phyloP scores from a whole-genome alignment of 2,888 invertebrate species.

The Tineola bisselliella region DNA sequence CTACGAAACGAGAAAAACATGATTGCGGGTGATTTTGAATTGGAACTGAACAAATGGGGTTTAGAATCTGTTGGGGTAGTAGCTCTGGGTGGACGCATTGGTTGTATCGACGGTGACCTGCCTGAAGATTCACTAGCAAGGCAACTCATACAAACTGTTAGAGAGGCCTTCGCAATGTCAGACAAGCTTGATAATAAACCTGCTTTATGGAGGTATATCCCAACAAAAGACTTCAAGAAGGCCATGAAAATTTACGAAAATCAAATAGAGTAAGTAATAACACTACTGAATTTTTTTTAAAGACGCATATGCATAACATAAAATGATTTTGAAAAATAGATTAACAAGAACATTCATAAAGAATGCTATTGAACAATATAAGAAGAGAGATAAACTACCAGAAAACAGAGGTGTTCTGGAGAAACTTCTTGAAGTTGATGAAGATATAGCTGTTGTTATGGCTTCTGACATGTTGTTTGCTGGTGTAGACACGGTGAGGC shows the following conservation, averaged over 20 bases:
- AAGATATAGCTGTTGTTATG: constrained; percentile 60
- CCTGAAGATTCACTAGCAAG: constrained; percentile 38
- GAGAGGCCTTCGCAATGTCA: constrained; percentile 29
- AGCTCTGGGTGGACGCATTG: constrained; percentile 43
- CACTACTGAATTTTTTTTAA: constrained; percentile 10
- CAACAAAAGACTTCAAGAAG: constrained; percentile 35
- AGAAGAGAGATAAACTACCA: constrained; percentile 21
- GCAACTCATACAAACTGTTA: constrained; percentile 37
- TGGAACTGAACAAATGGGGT: constrained; percentile 71
- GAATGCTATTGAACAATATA: constrained; percentile 15
- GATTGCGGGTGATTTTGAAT: constrained; percentile 63
- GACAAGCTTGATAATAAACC: constrained; percentile 39
- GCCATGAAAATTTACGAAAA: constrained; percentile 40
- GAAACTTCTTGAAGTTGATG: constrained; percentile 54
- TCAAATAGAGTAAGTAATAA: constrained; percentile 33
- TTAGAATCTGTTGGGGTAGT: constrained; percentile 64
- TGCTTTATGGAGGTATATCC: constrained; percentile 33
- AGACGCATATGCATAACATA: no score
- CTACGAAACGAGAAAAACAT: constrained; percentile 60
- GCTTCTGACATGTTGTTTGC: constrained; percentile 68
- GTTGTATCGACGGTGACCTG: constrained; percentile 38
- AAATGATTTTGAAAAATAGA: background rate
- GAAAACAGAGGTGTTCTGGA: constrained; percentile 43
- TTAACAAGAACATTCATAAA: constrained; percentile 15
- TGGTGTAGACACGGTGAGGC: constrained; percentile 68